These are phyloP conservation scores for Ptilonorhynchus violaceus DNA, from an alignment of 2,113 vertebrate genomes.

Conservation along the genomic window DNA sequence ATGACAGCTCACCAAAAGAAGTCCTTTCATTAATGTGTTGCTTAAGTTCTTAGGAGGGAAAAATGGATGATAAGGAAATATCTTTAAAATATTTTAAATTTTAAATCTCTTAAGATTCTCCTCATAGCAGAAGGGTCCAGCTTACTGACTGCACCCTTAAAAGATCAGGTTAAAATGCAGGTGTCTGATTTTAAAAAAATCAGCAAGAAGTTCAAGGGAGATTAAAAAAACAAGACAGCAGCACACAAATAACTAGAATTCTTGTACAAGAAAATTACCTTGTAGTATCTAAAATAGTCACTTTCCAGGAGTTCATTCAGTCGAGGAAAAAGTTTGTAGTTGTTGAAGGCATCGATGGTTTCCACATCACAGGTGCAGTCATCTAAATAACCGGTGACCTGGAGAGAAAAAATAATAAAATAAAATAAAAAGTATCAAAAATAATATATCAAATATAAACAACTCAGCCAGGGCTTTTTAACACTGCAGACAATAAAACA, in stretches of 20 bases:
- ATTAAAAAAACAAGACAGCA: neutral
- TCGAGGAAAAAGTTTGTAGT: conserved; percentile 84
- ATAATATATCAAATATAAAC: neutral
- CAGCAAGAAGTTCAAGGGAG: neutral
- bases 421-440: neutral
- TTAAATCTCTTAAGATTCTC: neutral
- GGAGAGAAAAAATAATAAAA: neutral
- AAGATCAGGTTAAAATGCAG: neutral
- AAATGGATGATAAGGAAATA: neutral
- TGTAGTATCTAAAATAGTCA: conserved; percentile 94
- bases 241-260: neutral
- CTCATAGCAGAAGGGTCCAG: neutral
- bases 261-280: conserved; percentile 71
- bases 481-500: neutral
- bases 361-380: conserved; percentile 93
- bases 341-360: conserved; percentile 91
- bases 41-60: neutral
- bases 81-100: neutral
- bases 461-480: neutral
- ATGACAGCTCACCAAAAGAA: neutral
- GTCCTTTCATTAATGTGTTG: neutral
- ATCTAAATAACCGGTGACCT: conserved; percentile 89
- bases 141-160: neutral
- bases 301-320: conserved; percentile 84
- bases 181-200: neutral